Evolutionary conservation across 1,140 invertebrate species (phyloP).

Genomic region (Stenopsyche tienmushanensis): DNA sequence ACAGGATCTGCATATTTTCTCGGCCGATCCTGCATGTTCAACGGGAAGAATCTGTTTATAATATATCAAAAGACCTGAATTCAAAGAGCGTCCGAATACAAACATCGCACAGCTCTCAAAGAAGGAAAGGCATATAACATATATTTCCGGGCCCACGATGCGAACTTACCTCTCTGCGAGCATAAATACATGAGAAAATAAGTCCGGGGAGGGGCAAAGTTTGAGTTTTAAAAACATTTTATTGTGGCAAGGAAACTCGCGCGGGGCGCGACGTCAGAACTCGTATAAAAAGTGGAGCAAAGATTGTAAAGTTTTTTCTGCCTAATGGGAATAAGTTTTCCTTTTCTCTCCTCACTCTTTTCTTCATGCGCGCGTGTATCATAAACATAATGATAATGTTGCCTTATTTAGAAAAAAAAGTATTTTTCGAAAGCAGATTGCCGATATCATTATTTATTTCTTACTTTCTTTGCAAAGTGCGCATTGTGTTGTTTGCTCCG

Average conservation of each 20-base stretch:
- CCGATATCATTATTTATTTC: constrained; percentile 9
- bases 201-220: neutral
- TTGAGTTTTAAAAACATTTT: constrained; percentile 20
- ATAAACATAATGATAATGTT: constrained; percentile 6
- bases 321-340: constrained; percentile 38
- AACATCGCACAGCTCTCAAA: neutral
- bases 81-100: neutral
- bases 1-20: neutral
- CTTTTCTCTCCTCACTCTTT: constrained; percentile 6
- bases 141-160: neutral
- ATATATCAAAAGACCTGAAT: neutral
- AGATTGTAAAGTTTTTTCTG: constrained; percentile 36
- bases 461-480: neutral
- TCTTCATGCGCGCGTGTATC: neutral
- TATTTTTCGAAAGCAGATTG: constrained; percentile 4
- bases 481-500: neutral
- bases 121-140: neutral
- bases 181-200: neutral
- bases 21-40: neutral
- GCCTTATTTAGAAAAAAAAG: constrained; percentile 1
- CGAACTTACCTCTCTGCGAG: neutral
- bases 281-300: constrained; percentile 40
- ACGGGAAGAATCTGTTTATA: too few relatives aligned
- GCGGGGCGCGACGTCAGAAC: constrained; percentile 29
- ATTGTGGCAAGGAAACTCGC: constrained; percentile 30